Evolutionary conservation across 2,113 vertebrate genomes (phyloP).

Genomic region (Rallus limicola): DNA sequence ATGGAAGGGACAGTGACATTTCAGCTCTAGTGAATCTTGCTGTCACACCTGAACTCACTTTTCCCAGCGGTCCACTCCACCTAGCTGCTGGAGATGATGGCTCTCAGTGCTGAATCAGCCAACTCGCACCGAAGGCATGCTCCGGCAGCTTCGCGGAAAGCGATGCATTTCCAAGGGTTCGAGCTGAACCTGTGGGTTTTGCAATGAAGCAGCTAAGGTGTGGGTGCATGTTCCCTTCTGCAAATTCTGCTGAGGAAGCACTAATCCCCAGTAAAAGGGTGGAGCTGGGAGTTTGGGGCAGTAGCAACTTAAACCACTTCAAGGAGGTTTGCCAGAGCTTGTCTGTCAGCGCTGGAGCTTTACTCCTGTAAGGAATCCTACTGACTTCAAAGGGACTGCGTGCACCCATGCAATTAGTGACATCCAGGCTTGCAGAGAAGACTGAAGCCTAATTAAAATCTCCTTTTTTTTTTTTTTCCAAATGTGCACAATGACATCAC

Average conservation of each 20-base stretch:
- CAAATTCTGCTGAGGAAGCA: neutral
- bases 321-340: constrained; percentile 2
- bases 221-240: neutral
- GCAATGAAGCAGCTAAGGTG: neutral
- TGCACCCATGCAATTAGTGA: neutral
- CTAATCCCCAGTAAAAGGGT: neutral
- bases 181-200: neutral
- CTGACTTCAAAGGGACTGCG: neutral
- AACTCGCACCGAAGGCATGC: rapidly evolving
- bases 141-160: neutral
- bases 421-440: neutral
- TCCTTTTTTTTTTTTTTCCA: neutral
- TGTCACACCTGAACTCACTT: rapidly evolving
- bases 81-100: neutral
- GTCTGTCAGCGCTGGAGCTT: neutral
- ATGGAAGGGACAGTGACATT: neutral
- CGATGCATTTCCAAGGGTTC: rapidly evolving
- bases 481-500: rapidly evolving
- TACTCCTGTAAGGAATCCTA: neutral
- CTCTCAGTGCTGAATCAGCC: neutral
- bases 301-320: neutral
- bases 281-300: neutral
- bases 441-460: neutral
- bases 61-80: neutral
- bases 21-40: neutral